Evolutionary conservation across 2,888 invertebrate species (phyloP).

Genomic region (Nysson spinosus): DNA sequence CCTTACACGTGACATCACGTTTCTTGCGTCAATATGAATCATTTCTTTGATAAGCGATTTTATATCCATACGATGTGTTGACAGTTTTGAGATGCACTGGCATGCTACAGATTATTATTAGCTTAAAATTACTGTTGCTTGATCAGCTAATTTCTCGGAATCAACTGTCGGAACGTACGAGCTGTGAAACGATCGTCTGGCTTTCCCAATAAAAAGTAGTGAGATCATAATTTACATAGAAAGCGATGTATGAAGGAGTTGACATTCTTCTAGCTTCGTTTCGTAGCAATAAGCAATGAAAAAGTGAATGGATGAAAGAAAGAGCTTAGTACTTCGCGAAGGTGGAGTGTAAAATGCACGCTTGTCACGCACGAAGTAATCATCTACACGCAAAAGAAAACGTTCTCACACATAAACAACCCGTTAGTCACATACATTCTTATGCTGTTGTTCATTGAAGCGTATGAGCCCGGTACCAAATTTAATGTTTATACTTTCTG

Average conservation of each 20-base stretch:
- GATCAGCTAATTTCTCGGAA: neutral
- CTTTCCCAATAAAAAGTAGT: neutral
- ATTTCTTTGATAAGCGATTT: conserved; percentile 34
- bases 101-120: too few relatives aligned
- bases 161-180: neutral
- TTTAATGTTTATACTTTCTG: neutral
- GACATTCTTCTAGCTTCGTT: conserved; percentile 29
- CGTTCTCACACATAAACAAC: conserved; percentile 20
- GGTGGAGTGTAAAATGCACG: conserved; percentile 33
- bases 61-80: too few relatives aligned
- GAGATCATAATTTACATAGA: conserved; percentile 10
- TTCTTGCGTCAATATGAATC: conserved; percentile 49
- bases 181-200: neutral
- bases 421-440: conserved; percentile 22
- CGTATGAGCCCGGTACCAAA: conserved; percentile 12
- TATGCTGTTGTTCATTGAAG: conserved; percentile 11
- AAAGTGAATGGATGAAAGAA: conserved; percentile 43
- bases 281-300: conserved; percentile 21
- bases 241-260: conserved; percentile 22
- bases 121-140: too few relatives aligned
- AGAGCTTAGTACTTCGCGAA: conserved; percentile 30
- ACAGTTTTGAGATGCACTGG: too few relatives aligned
- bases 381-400: conserved; percentile 8
- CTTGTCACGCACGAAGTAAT: conserved; percentile 10
- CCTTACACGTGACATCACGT: conserved; percentile 44